phyloP scores from a whole-genome alignment of 2,797 vertebrate species.

The Falco cherrug region DNA sequence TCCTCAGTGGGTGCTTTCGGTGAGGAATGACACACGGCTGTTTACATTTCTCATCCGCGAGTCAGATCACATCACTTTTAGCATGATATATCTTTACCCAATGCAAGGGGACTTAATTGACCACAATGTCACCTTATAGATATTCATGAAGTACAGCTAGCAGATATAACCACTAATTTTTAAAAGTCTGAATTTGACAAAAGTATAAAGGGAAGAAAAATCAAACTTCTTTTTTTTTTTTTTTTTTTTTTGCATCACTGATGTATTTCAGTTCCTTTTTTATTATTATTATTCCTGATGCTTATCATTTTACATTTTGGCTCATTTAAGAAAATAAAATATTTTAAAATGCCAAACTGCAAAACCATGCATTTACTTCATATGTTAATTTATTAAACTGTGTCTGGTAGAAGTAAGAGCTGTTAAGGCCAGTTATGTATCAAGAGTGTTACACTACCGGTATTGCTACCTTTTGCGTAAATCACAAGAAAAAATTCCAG shows the following conservation, averaged over 20 bases:
- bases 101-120: neutral
- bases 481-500: neutral
- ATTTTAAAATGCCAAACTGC: neutral
- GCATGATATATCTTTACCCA: neutral
- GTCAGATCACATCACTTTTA: neutral
- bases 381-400: neutral
- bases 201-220: neutral
- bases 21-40: neutral
- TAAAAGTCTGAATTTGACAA: neutral
- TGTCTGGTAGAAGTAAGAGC: neutral
- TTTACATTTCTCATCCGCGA: neutral
- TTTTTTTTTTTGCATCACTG: neutral
- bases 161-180: neutral
- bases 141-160: neutral
- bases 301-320: neutral
- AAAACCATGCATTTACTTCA: fast-evolving
- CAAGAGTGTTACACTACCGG: neutral
- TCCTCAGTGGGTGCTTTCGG: neutral
- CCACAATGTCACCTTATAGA: neutral
- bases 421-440: neutral
- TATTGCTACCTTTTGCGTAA: neutral
- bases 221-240: neutral
- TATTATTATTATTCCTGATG: neutral
- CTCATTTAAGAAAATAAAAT: neutral
- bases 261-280: neutral